phyloP scores from a whole-genome alignment of 2,797 vertebrate genomes.

The Muscicapa striata region DNA sequence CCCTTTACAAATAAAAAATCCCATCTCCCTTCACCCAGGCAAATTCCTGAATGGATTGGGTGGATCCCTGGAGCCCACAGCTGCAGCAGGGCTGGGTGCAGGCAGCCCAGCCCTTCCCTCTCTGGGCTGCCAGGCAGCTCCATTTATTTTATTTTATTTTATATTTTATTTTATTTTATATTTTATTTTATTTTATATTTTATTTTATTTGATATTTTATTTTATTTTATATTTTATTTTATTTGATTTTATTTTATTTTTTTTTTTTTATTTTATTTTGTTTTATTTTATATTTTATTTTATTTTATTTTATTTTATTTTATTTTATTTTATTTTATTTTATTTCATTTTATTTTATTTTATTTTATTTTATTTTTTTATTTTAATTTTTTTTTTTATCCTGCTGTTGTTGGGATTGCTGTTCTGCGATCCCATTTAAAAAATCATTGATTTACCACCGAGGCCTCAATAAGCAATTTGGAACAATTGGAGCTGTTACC shows the following conservation, averaged over 20 bases:
- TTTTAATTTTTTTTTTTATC: not conserved
- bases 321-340: too few relatives aligned
- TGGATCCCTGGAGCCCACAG: fast-evolving
- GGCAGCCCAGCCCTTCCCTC: not conserved
- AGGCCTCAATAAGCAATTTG: conserved; percentile 46
- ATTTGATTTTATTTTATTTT: too few relatives aligned
- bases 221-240: too few relatives aligned
- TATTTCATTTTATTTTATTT: too few relatives aligned
- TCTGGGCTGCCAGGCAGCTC: not conserved
- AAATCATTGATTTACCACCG: conserved; percentile 49
- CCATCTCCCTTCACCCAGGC: not conserved
- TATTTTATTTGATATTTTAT: too few relatives aligned
- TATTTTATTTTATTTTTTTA: too few relatives aligned
- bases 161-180: too few relatives aligned
- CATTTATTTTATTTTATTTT: not conserved
- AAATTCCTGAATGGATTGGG: fast-evolving
- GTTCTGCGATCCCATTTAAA: conserved; percentile 13
- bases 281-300: too few relatives aligned
- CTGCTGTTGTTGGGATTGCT: not conserved
- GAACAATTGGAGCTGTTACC: conserved; percentile 32
- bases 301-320: too few relatives aligned
- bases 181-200: not conserved
- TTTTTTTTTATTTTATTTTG: too few relatives aligned
- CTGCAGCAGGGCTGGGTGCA: not conserved
- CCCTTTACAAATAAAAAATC: not conserved